Evolutionary conservation across 2,888 invertebrate species (phyloP).

Genomic region (Synanthedon myopaeformis): DNA sequence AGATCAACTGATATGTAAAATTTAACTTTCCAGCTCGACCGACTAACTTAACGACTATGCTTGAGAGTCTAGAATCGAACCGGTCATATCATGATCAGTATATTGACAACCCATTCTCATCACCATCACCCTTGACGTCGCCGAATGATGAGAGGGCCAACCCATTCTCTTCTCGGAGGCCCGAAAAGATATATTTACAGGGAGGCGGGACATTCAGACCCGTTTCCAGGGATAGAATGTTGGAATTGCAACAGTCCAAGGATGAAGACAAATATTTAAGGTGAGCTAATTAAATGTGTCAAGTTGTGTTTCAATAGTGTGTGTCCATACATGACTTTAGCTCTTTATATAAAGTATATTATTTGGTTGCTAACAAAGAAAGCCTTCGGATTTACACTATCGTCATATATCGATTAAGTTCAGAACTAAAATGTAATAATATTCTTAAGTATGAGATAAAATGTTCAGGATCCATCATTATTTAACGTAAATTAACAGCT

Average conservation of each 20-base stretch:
- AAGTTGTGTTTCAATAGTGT: too few species aligned
- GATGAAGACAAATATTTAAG: conserved; percentile 60
- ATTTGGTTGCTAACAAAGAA: too few species aligned
- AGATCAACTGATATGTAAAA: neutral
- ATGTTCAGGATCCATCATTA: too few species aligned
- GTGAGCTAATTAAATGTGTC: conserved; percentile 15
- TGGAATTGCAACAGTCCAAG: conserved; percentile 50
- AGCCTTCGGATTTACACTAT: too few species aligned
- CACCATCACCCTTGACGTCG: conserved; percentile 62
- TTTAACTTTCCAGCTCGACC: conserved; percentile 44
- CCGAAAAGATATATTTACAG: conserved; percentile 61
- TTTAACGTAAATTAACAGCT: too few species aligned
- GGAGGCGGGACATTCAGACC: conserved; percentile 61
- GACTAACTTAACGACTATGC: conserved; percentile 54
- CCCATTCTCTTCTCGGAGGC: conserved; percentile 43
- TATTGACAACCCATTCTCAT: conserved; percentile 65
- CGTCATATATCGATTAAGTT: too few species aligned
- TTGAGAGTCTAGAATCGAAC: conserved; percentile 51
- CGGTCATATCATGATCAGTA: conserved; percentile 56
- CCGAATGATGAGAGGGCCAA: conserved; percentile 56
- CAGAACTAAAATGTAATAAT: too few species aligned
- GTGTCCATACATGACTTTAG: too few species aligned
- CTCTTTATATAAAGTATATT: too few species aligned
- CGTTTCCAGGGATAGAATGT: conserved; percentile 55
- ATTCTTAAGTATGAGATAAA: too few species aligned